Conservation (phyloP, 2,113 vertebrate species). For the Leucosticte australis region DNA sequence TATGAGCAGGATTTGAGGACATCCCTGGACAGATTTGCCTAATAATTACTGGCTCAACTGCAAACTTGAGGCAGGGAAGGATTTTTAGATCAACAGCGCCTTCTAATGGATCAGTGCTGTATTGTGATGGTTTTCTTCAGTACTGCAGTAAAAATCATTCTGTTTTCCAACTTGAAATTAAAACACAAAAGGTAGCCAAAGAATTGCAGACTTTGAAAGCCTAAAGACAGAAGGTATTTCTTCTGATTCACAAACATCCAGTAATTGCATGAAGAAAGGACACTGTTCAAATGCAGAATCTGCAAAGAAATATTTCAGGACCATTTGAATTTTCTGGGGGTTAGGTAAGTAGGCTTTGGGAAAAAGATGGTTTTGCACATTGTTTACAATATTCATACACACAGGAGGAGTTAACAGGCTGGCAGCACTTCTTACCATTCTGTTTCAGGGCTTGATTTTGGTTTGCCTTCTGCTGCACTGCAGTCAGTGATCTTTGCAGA, state of each 20-base stretch:
- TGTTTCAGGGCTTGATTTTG: not conserved
- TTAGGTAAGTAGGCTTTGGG: not conserved
- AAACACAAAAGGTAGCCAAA: not conserved
- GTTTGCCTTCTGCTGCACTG: not conserved
- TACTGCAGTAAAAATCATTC: not conserved
- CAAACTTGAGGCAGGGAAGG: not conserved
- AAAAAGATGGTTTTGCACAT: not conserved
- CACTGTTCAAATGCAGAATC: not conserved
- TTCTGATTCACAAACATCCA: not conserved
- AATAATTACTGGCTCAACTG: not conserved
- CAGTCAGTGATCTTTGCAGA: not conserved
- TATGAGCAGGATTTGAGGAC: conserved; percentile 55
- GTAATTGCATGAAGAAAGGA: not conserved
- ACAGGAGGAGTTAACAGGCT: not conserved
- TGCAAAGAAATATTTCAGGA: not conserved
- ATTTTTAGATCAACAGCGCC: conserved; percentile 41
- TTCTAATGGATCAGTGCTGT: not conserved
- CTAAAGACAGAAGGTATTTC: not conserved
- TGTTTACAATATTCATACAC: not conserved
- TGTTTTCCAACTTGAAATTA: not conserved
- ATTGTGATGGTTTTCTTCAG: not conserved
- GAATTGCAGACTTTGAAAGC: not conserved
- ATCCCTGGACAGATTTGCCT: conserved; percentile 33
- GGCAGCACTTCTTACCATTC: not conserved
- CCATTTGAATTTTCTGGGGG: not conserved